Base-by-base conservation (phyloP, 2,797 vertebrate genomes). In the Chloroceryle inda region DNA sequence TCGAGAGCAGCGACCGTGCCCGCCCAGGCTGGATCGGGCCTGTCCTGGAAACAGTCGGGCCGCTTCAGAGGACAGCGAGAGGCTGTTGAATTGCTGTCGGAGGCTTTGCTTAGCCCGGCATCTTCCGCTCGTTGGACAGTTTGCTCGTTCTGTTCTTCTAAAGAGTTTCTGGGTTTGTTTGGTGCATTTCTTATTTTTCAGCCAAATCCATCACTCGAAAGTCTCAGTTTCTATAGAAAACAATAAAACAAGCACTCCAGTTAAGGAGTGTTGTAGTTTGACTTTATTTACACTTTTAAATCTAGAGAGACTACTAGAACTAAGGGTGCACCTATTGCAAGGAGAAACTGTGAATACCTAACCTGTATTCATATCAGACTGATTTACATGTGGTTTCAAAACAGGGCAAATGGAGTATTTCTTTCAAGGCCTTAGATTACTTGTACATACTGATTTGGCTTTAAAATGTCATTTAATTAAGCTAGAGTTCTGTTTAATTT, bases 321-420 rank as follows among this genome's bases (percentile, higher is more conserved):
- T 14, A 6, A 35, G 42, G 18, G 5, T 2, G 35, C 16, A 29
- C 33, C 31, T 0, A 0, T 3, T 20, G 45, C 14, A 10, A 27
- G 35, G 58, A 21, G 19, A 16, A 10, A 27, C 37, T 47, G n/a
- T 47, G 7, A n/a, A 9, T 26, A 5, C 49, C n/a, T 7, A 11
- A 59, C 35, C 42, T 15, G 10, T 22, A 4, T 59, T 53, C 7
- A 0, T 26, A 31, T 9, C 23, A 8, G 15, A 8, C 53, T 16
- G 15, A 3, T 12, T 77, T 38, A 63, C 66, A 6, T 4, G 31
- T 22, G 38, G 8, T 9, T 85, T 74, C 73, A 42, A 71, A n/a
- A 22, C 0, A 22, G 68, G 68, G 47, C 73, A 80, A 16, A 42
- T 10, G 16, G n/a, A 29, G 14, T 35, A 13, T 40, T 76, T 67